A percentile compares a stretch with the other conserved stretches of the same genome.
phyloP scores from a whole-genome alignment of 2,888 invertebrate species.

The Therioaphis trifolii region DNA sequence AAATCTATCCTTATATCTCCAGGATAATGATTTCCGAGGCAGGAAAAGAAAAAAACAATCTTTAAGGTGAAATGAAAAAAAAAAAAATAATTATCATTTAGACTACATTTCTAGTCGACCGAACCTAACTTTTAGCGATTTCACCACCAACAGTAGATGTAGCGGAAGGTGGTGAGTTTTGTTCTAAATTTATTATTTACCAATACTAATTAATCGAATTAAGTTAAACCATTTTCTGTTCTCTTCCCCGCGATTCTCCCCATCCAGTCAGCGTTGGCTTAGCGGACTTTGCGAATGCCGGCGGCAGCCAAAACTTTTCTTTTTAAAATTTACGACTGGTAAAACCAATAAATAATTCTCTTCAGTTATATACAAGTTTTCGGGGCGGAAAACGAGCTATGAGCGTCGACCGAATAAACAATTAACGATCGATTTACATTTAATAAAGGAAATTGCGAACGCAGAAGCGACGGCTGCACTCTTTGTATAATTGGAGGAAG shows the following conservation, averaged over 20 bases:
- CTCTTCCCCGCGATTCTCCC: not conserved
- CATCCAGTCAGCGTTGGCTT: conserved; percentile 40
- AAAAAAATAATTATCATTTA: not conserved
- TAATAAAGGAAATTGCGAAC: conserved; percentile 63
- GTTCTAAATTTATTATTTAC: conserved; percentile 62
- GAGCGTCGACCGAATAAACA: conserved; percentile 60
- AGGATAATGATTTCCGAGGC: conserved; percentile 6
- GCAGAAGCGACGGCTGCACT: conserved; percentile 56
- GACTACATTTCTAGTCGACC: conserved; percentile 17
- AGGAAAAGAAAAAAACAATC: conserved; percentile 6
- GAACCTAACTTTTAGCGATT: conserved; percentile 33
- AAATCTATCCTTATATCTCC: conserved; percentile 6
- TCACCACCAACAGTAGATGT: not conserved
- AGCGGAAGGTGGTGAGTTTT: conserved; percentile 45
- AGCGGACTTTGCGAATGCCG: conserved; percentile 50
- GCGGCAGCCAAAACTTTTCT: conserved; percentile 58
- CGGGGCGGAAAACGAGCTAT: conserved; percentile 59
- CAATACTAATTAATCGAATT: conserved; percentile 63
- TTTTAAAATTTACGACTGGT: conserved; percentile 62
- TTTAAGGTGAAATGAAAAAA: conserved; percentile 19
- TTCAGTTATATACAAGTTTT: conserved; percentile 59
- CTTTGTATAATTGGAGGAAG: conserved; percentile 59
- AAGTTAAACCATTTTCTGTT: conserved; percentile 60
- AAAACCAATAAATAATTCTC: conserved; percentile 62
- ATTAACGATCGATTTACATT: conserved; percentile 63